Evolutionary conservation across 2,888 invertebrate species (phyloP), one percentile per base, ranked within the genome.

Genomic region (Venustoraphidia nigricollis): DNA sequence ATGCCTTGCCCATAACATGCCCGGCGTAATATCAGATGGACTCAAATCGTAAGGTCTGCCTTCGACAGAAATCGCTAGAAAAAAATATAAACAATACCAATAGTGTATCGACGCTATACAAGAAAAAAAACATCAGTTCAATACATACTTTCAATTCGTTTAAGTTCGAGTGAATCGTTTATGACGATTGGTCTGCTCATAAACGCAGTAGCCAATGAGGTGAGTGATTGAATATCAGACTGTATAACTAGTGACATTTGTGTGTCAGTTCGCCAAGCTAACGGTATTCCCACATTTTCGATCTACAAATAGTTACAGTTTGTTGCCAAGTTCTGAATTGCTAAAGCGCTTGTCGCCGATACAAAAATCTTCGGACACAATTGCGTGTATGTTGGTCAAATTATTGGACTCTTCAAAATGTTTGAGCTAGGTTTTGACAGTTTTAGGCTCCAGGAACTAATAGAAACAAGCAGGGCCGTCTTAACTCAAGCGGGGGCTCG

Each of bases 251-350:
- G 70, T 45, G 82, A 82, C 58, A 90, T 75, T 61, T 79, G 76
- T 53, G 83, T 79, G 46, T 79, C 77, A 46, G 81, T 80, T 59
- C 81, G 84, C 89, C 89, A 90, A 34, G 87, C 85, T 48, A 84
- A 70, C 44, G 83, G 77, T 60, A 79, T 75, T 48, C 89, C 89
- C 65, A 83, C 84, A 58, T 82, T 76, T 61, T 88, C 86, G 58
- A 89, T 69, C 85, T 88, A 66, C 38, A 66, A 66, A 51, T 46
- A 48, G 50, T 35, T 47, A 34, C 42, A n/a, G 17, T 11, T 13
- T 41, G 8, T n/a, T 41, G 11, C 3, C 8, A 41, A n/a, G 14
- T 13, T n/a, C 17, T 17, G 17, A 17, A 17, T 17, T 4, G 17
- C 17, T 17, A 17, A 17, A 17, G 17, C 17, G 17, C 4, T 4